A percentile compares a stretch with the other conserved stretches of the same genome.
These are phyloP conservation scores for Caenorhabditis becei DNA, from an alignment of 2,888 invertebrate species.

Conservation along the genomic window DNA sequence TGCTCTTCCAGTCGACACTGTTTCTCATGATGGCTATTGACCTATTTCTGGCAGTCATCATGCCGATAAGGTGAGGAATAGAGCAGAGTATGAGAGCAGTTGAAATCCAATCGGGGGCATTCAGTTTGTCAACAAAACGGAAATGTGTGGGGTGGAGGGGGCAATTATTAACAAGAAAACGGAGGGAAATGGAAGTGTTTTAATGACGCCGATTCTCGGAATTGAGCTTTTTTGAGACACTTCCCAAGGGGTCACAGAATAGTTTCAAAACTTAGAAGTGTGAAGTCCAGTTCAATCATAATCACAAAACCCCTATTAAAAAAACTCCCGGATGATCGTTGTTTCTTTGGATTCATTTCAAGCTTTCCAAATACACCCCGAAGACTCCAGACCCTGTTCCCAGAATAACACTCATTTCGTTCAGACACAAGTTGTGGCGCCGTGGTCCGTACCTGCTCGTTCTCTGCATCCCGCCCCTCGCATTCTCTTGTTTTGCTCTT, in stretches of 20 bases:
- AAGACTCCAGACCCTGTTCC: too few relatives aligned
- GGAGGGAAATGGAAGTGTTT: conserved; percentile 5
- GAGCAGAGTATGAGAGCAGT: background rate
- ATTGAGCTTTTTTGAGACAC: conserved; percentile 2
- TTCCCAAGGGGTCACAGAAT: background rate
- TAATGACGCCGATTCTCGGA: conserved; percentile 22
- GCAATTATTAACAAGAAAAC: conserved; percentile 24
- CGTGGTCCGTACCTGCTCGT: conserved; percentile 56
- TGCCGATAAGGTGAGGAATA: conserved; percentile 50
- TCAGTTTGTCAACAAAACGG: conserved; percentile 38
- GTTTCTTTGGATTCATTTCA: too few relatives aligned
- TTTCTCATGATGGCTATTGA: conserved; percentile 64
- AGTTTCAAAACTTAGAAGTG: too few relatives aligned
- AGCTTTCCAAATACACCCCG: too few relatives aligned
- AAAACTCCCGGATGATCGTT: too few relatives aligned
- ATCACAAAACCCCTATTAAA: too few relatives aligned
- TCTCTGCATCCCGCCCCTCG: conserved; percentile 53
- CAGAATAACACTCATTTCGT: background rate
- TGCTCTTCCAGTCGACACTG: conserved; percentile 59
- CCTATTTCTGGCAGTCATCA: conserved; percentile 55
- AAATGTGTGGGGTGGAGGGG: background rate
- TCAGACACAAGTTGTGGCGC: conserved; percentile 60
- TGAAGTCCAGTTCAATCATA: too few relatives aligned
- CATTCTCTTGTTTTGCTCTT: conserved; percentile 54
- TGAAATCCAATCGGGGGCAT: conserved; percentile 1